Conservation (phyloP, 2,888 invertebrate genomes). For the Caenorhabditis sp. region DNA sequence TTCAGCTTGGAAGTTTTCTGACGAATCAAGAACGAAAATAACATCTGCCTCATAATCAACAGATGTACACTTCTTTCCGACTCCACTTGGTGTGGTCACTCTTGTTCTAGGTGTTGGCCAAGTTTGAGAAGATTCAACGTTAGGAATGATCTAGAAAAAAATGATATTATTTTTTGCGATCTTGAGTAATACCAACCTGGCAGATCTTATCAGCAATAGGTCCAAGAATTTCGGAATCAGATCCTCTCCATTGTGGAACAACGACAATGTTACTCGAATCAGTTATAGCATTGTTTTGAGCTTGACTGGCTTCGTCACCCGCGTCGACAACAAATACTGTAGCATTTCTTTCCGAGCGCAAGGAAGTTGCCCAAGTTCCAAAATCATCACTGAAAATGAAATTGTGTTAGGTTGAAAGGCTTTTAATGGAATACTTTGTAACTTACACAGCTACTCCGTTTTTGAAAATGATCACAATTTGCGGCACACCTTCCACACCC, state of each 20-base stretch:
- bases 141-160: constrained; percentile 43
- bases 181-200: constrained; percentile 33
- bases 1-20: constrained; percentile 63
- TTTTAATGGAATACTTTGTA: no score
- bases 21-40: constrained; percentile 67
- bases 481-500: constrained; percentile 54
- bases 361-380: constrained; percentile 37
- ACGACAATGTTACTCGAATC: constrained; percentile 46
- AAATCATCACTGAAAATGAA: constrained; percentile 60
- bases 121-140: constrained; percentile 34
- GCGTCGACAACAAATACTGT: constrained; percentile 66
- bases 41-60: constrained; percentile 58
- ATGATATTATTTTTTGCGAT: neutral
- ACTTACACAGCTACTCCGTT: constrained; percentile 64
- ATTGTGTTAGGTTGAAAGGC: neutral
- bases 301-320: constrained; percentile 46
- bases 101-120: constrained; percentile 44
- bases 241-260: constrained; percentile 63
- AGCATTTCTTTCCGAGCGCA: constrained; percentile 57
- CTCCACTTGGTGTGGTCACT: constrained; percentile 28
- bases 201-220: constrained; percentile 66
- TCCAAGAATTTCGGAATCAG: constrained; percentile 61
- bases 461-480: constrained; percentile 66
- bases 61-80: constrained; percentile 17
- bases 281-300: constrained; percentile 27